Evolutionary conservation across 2,888 invertebrate genomes (phyloP), one percentile per base, ranked within the genome.

Genomic region (Lydus trimaculatus): DNA sequence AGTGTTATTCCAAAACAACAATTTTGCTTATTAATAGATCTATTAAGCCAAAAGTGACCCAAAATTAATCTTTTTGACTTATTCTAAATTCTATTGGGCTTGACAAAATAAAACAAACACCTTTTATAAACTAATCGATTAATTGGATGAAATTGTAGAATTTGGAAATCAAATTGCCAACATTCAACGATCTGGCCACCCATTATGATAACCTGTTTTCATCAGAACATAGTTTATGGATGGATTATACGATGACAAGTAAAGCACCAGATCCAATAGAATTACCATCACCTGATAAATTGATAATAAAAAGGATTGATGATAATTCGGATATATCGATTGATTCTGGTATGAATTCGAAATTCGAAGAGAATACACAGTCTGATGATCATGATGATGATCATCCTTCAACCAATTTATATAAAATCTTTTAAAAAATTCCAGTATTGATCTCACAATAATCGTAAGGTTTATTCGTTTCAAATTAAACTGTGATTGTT

Each of bases 271-370:
- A 84, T 67, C 84, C 86, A 0, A 77, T 79, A 6, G 84, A 85
- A 69, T 73, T 86, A 63, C 86, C 86, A 5, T 76, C 84, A 73
- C 86, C 86, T 1, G 84, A 85, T 73, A 84, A 85, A 72, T 71
- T 86, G n/a, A n/a, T n/a, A 23, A 80, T 86, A 85, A 25, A 80
- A 85, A 23, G 70, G 75, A 66, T 17, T 8, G 15, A 56, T 28
- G 28, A 56, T 0, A 28, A 28, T 56, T 20, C 48, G 15, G 83
- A 84, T 74, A 83, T 83, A 73, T 83, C 83, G 20, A 80, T 78
- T 13, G 84, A 84, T 78, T 84, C 84, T n/a, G 84, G 84, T 43
- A 80, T 84, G 13, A 80, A 79, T 43, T 78, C 74, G 23, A 76
- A 76, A 69, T 67, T 80, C 63, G 79, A 78, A 31, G 23, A 70